Percentiles rank a stretch among this genome's conserved stretches.
Evolutionary conservation across 2,113 vertebrate genomes (phyloP).

Genomic region (Petroica traversi): DNA sequence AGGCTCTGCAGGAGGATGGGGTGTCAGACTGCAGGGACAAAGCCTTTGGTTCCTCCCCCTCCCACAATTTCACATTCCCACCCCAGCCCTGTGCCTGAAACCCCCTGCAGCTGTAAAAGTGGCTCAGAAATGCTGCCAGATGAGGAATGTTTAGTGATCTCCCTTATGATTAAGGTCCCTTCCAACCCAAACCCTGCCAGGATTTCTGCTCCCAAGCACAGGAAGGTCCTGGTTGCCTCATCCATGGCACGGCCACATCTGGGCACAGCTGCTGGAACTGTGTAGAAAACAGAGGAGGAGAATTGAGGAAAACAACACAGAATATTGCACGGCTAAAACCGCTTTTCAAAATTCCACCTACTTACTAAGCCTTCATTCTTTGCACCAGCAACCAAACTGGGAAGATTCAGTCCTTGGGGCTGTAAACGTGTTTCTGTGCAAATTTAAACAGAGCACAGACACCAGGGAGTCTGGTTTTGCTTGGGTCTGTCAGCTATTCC

Average conservation of each 20-base stretch:
- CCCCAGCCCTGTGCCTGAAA: background rate
- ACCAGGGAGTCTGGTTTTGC: background rate
- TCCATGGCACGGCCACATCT: background rate
- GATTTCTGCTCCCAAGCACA: background rate
- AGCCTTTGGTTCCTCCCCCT: background rate
- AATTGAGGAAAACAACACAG: background rate
- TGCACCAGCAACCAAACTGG: background rate
- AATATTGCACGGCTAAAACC: background rate
- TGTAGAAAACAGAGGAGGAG: too few species aligned
- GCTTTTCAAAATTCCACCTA: background rate
- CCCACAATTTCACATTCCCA: background rate
- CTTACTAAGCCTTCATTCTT: background rate
- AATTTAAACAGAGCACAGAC: background rate
- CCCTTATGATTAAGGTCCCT: background rate
- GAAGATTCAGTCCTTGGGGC: background rate
- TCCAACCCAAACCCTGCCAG: background rate
- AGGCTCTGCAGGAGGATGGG: background rate
- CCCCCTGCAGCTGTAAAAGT: background rate
- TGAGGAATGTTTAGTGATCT: background rate
- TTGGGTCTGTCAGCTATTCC: background rate
- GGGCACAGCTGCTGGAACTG: background rate
- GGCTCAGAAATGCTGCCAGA: background rate
- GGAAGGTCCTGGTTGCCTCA: background rate
- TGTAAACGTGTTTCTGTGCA: background rate
- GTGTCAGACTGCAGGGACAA: background rate